A percentile compares a stretch with the other conserved stretches of the same genome.
Evolutionary conservation across 2,797 vertebrate species (phyloP).

Genomic region (Masticophis lateralis): DNA sequence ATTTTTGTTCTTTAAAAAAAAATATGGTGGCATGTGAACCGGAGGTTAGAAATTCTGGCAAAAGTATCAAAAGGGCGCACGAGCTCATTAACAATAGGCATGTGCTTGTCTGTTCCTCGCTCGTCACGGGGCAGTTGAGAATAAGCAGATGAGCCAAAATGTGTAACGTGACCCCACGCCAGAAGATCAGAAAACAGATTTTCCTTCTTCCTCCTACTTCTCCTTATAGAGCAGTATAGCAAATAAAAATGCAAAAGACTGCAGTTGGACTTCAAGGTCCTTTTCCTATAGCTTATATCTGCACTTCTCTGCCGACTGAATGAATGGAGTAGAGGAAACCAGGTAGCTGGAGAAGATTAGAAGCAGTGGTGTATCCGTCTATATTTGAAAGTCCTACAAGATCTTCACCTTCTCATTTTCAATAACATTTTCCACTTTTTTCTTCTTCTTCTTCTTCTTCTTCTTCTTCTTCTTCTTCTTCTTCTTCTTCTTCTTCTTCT

Average conservation of each 20-base stretch:
- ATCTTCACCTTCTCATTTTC: too few species aligned
- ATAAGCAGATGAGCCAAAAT: not conserved
- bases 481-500: too few species aligned
- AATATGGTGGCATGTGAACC: not conserved
- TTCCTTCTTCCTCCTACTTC: too few species aligned
- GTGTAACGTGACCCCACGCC: not conserved
- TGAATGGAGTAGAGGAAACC: conserved; percentile 43
- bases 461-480: too few species aligned
- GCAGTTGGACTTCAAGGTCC: not conserved
- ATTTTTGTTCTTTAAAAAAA: not conserved
- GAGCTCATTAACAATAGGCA: not conserved
- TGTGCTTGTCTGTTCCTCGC: not conserved
- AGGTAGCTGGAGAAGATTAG: conserved; percentile 58
- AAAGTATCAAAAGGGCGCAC: not conserved
- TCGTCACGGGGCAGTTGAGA: not conserved
- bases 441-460: too few species aligned
- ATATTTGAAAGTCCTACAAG: too few species aligned
- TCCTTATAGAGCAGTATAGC: not conserved
- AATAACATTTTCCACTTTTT: too few species aligned
- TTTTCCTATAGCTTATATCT: not conserved
- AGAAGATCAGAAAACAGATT: not conserved
- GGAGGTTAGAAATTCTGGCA: not conserved
- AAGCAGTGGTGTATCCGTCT: too few species aligned
- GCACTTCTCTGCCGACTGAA: not conserved
- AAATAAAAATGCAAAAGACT: not conserved